phyloP scores from a whole-genome alignment of 2,888 invertebrate species.

The Noctua comes region DNA sequence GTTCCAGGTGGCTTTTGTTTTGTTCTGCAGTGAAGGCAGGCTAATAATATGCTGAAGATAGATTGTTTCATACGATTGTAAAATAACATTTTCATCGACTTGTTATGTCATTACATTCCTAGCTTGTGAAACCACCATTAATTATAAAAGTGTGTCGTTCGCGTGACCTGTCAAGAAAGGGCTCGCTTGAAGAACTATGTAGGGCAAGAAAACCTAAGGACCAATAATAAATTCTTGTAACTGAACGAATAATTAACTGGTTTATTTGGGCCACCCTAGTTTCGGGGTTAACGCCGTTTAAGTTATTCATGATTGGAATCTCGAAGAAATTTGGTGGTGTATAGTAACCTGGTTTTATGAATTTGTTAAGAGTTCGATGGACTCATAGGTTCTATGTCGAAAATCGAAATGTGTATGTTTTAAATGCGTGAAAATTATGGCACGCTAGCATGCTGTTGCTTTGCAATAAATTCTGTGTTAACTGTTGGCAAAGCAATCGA shows the following conservation, averaged over 20 bases:
- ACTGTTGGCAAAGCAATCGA: conserved; percentile 47
- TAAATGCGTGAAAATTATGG: conserved; percentile 13
- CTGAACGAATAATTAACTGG: conserved; percentile 56
- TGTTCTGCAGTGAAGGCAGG: background rate
- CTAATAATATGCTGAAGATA: background rate
- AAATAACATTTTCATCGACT: conserved; percentile 20
- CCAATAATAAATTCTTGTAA: conserved; percentile 51
- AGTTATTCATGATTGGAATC: conserved; percentile 49
- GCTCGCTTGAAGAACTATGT: conserved; percentile 44
- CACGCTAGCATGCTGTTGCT: background rate
- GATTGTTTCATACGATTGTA: background rate
- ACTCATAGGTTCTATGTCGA: background rate
- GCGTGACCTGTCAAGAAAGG: conserved; percentile 56
- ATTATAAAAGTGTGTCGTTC: conserved; percentile 49
- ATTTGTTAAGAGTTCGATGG: conserved; percentile 15
- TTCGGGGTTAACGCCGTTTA: conserved; percentile 34
- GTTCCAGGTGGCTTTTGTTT: too few species aligned
- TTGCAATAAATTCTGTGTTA: conserved; percentile 11
- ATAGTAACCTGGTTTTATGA: conserved; percentile 35
- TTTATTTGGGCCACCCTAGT: conserved; percentile 50
- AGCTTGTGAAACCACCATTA: conserved; percentile 32
- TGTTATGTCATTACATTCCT: conserved; percentile 21
- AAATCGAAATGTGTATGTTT: conserved; percentile 4
- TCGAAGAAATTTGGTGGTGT: conserved; percentile 36
- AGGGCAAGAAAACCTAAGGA: conserved; percentile 62